Conservation (phyloP, 2,888 invertebrate genomes). For the Anoncus sp. region DNA sequence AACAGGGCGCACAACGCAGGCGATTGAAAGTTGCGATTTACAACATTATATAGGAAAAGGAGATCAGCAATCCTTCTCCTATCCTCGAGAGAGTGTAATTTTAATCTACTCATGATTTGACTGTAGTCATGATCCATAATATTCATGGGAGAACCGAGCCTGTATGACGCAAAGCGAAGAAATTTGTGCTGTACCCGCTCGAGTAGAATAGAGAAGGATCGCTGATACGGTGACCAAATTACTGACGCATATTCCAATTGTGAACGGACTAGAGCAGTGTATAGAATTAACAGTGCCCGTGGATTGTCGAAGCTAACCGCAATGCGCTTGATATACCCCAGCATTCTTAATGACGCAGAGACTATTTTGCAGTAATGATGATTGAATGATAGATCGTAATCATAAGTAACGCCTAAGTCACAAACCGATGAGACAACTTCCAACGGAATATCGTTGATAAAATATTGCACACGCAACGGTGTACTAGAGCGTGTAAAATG, state of each 20-base stretch:
- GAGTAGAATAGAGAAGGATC: not conserved
- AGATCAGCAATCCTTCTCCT: not conserved
- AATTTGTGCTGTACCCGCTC: conserved; percentile 23
- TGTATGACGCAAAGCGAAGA: not conserved
- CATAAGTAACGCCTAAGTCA: not conserved
- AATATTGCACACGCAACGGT: not conserved
- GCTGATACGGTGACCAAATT: not conserved
- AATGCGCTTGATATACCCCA: not conserved
- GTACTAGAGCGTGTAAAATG: not conserved
- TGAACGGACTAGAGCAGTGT: not conserved
- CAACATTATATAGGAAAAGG: not conserved
- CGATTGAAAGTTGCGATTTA: not conserved
- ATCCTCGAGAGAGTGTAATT: not conserved
- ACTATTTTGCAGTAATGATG: not conserved
- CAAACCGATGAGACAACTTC: not conserved
- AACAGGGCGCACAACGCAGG: not conserved
- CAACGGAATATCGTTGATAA: not conserved
- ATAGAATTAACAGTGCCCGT: not conserved
- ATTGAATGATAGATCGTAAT: not conserved
- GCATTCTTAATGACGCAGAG: not conserved
- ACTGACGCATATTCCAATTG: conserved; percentile 10
- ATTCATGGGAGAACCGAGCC: conserved; percentile 2
- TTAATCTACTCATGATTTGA: not conserved
- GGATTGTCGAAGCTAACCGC: not conserved
- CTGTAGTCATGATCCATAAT: not conserved